Evolutionary conservation across 1,140 invertebrate genomes (phyloP).

Genomic region (Doryteuthis pealeii): DNA sequence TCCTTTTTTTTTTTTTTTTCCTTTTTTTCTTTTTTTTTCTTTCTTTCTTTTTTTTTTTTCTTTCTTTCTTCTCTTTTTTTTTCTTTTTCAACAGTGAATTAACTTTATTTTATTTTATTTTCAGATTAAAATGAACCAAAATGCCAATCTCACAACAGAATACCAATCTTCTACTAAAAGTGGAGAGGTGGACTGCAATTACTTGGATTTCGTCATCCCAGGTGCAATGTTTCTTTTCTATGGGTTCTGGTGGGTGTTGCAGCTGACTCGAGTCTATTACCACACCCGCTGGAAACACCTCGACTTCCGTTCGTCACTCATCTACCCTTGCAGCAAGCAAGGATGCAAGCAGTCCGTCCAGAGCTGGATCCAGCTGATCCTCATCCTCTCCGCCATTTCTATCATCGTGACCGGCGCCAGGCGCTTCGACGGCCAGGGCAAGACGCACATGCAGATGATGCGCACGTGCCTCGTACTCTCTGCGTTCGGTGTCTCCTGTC

Average conservation of each 20-base stretch:
- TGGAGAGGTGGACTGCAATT: not conserved
- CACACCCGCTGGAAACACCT: constrained; percentile 22
- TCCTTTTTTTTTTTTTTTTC: too few relatives aligned
- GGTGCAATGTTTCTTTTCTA: constrained; percentile 28
- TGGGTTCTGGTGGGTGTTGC: constrained; percentile 36
- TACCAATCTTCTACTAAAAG: too few relatives aligned
- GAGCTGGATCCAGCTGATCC: constrained; percentile 26
- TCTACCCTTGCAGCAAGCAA: constrained; percentile 26
- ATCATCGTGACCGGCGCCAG: constrained; percentile 10
- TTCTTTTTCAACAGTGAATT: too few relatives aligned
- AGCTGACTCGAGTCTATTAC: constrained; percentile 30
- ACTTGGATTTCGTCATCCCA: constrained; percentile 4
- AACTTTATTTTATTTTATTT: too few relatives aligned
- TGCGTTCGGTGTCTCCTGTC: constrained; percentile 27
- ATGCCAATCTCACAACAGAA: too few relatives aligned
- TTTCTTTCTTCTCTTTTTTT: too few relatives aligned
- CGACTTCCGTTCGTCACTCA: constrained; percentile 27
- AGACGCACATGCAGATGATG: not conserved
- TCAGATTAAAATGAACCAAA: too few relatives aligned
- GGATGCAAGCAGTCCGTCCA: constrained; percentile 25
- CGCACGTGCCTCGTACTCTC: constrained; percentile 29
- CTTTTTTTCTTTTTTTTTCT: too few relatives aligned
- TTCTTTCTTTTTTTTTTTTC: too few relatives aligned
- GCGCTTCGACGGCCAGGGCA: not conserved
- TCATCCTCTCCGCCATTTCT: constrained; percentile 13